A percentile compares a stretch with the other conserved stretches of the same genome.
Evolutionary conservation across 2,113 vertebrate genomes (phyloP).

Genomic region (Columbina picui): DNA sequence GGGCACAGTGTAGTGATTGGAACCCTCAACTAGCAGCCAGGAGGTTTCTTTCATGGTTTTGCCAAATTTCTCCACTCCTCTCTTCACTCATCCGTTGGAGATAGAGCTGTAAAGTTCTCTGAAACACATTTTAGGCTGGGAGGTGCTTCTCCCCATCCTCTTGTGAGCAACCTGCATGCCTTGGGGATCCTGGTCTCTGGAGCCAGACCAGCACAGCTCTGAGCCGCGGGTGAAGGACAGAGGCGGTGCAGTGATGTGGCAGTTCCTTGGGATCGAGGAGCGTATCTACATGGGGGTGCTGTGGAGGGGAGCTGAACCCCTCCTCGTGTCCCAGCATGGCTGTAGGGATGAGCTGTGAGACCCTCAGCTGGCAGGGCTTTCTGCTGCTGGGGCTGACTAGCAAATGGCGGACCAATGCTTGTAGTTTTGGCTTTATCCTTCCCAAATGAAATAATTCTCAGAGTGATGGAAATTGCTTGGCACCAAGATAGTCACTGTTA

Average conservation of each 20-base stretch:
- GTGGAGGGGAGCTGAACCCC: not conserved
- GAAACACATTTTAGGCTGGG: not conserved
- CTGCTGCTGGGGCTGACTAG: not conserved
- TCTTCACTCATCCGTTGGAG: not conserved
- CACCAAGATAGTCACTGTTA: not conserved
- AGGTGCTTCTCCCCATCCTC: not conserved
- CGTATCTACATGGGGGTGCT: fast-evolving
- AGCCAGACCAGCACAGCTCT: not conserved
- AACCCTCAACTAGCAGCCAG: not conserved
- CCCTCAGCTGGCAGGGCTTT: not conserved
- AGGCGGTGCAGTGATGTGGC: fast-evolving
- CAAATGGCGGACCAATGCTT: not conserved
- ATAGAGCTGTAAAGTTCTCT: not conserved
- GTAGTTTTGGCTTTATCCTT: not conserved
- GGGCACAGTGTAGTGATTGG: not conserved
- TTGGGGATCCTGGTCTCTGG: not conserved
- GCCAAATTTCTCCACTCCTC: not conserved
- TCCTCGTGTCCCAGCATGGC: not conserved
- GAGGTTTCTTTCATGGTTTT: not conserved
- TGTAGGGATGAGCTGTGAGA: not conserved
- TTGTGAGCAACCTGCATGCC: not conserved
- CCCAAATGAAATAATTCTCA: not conserved
- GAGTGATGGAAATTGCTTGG: not conserved
- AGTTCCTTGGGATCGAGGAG: not conserved
- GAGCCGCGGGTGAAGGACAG: not conserved